Base-by-base conservation (phyloP, 2,797 vertebrate species). In the Rhincodon typus region DNA sequence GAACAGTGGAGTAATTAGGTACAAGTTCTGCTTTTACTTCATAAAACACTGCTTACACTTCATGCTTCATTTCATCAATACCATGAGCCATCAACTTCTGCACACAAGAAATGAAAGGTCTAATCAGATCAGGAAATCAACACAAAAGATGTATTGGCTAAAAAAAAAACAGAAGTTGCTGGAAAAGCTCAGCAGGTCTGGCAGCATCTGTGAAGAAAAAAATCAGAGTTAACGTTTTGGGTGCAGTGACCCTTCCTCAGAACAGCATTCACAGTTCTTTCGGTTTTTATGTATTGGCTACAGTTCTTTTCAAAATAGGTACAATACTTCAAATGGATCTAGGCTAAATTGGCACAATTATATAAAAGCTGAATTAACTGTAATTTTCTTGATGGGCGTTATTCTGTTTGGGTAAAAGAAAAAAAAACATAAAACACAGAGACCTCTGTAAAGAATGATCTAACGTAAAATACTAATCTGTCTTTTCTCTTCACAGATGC, bases 21-120 rank as follows among this genome's bases (percentile, higher is more conserved):
- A 77, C 69, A 74, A 77, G 70, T 95, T 95, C 94, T 77, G 70
- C 74, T 94, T 95, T 74, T 95, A 95, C 69, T n/a, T 95, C 50
- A 74, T 95, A 46, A 95, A 77, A 77, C 46, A 53, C 69, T 46
- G 53, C 69, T 95, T 95, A 27, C 17, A 19, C 70, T 74, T 95
- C 70, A 74, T 53, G 94, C 69, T 50, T 95, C 94, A 95, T 57
- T 95, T 95, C 69, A 95, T 17, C 42, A 19, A n/a, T 95, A 6
- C 30, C 70, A 95, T 25, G 67, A 94, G 50, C 93, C 69, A 94
- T 74, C 70, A 53, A 34, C 15, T 46, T 95, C 42, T 6, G 34
- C 12, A 21, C 17, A 21, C 30, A 95, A 95, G 42, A 95, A 95
- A 77, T 34, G 42, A 95, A 74, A 95, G 15, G 46, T n/a, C 69